These are phyloP conservation scores for Pelagia noctiluca DNA, from an alignment of 30 jellyfish, hydroid and myxozoan genomes.

Conservation along the genomic window DNA sequence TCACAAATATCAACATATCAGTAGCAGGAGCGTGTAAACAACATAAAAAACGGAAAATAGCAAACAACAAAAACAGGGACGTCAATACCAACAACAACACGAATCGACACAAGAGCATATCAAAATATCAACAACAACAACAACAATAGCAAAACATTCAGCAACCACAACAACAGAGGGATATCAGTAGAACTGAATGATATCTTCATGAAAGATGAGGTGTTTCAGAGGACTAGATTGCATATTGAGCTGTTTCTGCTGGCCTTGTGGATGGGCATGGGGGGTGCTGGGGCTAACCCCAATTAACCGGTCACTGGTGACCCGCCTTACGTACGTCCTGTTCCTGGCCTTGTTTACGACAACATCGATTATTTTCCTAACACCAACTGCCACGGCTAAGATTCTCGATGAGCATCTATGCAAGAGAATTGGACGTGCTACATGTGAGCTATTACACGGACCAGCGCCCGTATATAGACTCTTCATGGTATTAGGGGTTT, in stretches of 20 bases:
- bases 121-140: too few relatives aligned
- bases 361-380: slow-evolving; percentile 48
- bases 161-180: neutral
- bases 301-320: slow-evolving; percentile 64
- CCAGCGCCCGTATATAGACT: slow-evolving; percentile 96
- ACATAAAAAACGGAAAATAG: too few relatives aligned
- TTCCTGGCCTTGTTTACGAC: slow-evolving; percentile 39
- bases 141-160: too few relatives aligned
- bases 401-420: slow-evolving; percentile 54
- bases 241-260: slow-evolving; percentile 40
- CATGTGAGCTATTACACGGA: slow-evolving; percentile 88
- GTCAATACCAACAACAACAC: too few relatives aligned
- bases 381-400: slow-evolving; percentile 59
- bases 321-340: slow-evolving; percentile 58
- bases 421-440: slow-evolving; percentile 60
- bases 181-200: neutral
- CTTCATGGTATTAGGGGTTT: slow-evolving; percentile 58
- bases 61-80: too few relatives aligned
- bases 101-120: too few relatives aligned
- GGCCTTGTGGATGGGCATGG: slow-evolving; percentile 78
- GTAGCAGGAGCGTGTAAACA: too few relatives aligned
- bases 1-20: too few relatives aligned
- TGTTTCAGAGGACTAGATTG: slow-evolving; percentile 4
- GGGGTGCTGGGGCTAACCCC: slow-evolving; percentile 47
- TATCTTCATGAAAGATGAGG: neutral